Base-by-base conservation (phyloP, 2,888 invertebrate genomes). In the Pyrrhia umbra region DNA sequence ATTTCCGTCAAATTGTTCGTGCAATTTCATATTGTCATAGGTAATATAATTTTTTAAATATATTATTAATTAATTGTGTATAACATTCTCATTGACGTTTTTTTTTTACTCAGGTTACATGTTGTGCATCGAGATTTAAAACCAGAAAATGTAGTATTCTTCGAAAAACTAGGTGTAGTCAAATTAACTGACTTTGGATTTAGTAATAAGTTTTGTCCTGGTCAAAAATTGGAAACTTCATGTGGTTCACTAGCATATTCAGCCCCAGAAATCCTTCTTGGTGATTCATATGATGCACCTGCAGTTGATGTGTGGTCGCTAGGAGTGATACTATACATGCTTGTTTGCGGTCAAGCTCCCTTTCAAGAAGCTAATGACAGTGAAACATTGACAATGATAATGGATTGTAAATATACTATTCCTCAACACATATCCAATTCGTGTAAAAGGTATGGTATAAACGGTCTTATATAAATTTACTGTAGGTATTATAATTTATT, bases 301-400 rank as follows among this genome's bases (percentile, higher is more conserved):
- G 99, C 99, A 78, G 99, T 99, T 96, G 99, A 99, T 95, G 98
- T 99, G 55, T 99, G 99, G 99, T 99, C 99, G 6, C 95, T 99
- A 62, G 99, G 99, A 62, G 99, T 99, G 15, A 99, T 99, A 86
- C 95, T 99, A 45, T 99, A 98, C 93, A 99, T 99, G 99, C 95
- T 99, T 85, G 99, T 99, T 5, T 98, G 98, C 92, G 99, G 99
- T 6, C 97, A 98, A 88, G 97, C 99, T 34, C 99, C 99, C 6
- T 99, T 99, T 91, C 99, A 99, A 94, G 99, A 99, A 95, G 99
- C 99, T 27, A 99, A 99, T 92, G 99, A 99, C 93, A 99, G 99
- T 85, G 99, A 99, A 96, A 99, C 99, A 0, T 95, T 99, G 58
- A 99, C 99, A 27, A 99, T 99, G 98, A 99, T 99, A 78, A 98